phyloP scores from a whole-genome alignment of 2,113 vertebrate species.

The Dipodomys ordii region DNA sequence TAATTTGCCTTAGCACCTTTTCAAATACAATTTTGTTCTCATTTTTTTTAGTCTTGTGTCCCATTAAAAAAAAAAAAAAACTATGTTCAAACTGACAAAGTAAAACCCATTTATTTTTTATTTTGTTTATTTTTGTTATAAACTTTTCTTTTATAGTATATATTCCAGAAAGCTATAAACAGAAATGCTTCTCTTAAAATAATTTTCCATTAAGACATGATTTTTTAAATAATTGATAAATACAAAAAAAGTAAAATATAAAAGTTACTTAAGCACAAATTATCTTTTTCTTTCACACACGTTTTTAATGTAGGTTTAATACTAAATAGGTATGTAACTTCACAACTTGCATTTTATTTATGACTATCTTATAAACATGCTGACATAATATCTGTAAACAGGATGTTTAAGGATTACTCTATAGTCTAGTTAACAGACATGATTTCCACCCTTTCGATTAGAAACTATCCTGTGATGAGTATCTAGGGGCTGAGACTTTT shows the following conservation, averaged over 20 bases:
- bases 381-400: not conserved
- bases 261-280: not conserved
- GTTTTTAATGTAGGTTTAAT: not conserved
- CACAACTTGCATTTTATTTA: not conserved
- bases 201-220: not conserved
- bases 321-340: not conserved
- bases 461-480: not conserved
- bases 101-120: not conserved
- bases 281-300: not conserved
- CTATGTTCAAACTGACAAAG: not conserved
- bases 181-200: not conserved
- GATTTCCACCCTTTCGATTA: not conserved
- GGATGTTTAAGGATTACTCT: not conserved
- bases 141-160: not conserved
- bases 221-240: not conserved
- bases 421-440: not conserved
- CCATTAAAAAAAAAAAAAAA: not conserved
- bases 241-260: not conserved
- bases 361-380: not conserved
- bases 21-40: not conserved
- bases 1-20: not conserved
- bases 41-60: not conserved
- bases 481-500: not conserved
- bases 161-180: not conserved
- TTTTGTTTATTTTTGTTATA: not conserved